These are phyloP conservation scores for Ctena decussata DNA, from an alignment of 2,888 invertebrate species.

Conservation along the genomic window DNA sequence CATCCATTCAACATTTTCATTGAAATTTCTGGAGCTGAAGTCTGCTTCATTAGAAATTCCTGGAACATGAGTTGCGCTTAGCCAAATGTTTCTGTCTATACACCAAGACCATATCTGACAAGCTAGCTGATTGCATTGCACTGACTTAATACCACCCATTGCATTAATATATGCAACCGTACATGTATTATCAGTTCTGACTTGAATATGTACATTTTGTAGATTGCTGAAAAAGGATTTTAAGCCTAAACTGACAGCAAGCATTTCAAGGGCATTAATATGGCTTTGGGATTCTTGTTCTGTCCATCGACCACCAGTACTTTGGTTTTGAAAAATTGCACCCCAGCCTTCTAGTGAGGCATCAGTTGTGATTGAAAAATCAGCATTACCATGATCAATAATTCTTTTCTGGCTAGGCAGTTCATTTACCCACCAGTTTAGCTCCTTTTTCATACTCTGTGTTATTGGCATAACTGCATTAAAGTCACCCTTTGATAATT, in stretches of 20 bases:
- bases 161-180: constrained; percentile 42
- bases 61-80: not conserved
- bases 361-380: constrained; percentile 8
- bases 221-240: constrained; percentile 20
- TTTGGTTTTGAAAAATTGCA: not conserved
- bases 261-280: constrained; percentile 57
- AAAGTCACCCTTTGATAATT: constrained; percentile 8
- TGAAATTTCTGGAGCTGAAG: too few species aligned
- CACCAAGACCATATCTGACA: constrained; percentile 26
- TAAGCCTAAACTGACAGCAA: constrained; percentile 35
- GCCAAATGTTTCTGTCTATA: constrained; percentile 6
- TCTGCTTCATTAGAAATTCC: not conserved
- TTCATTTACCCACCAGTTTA: constrained; percentile 21
- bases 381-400: constrained; percentile 9
- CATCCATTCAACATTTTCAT: too few species aligned
- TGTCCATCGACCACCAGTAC: constrained; percentile 28
- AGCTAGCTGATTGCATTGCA: constrained; percentile 11
- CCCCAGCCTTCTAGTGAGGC: constrained; percentile 18
- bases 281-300: constrained; percentile 19
- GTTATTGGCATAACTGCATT: not conserved
- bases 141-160: constrained; percentile 27
- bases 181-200: constrained; percentile 44
- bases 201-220: constrained; percentile 29
- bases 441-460: not conserved
- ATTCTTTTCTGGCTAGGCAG: not conserved